Evolutionary conservation across 1,140 invertebrate genomes (phyloP).

Genomic region (Drosophila sp.): DNA sequence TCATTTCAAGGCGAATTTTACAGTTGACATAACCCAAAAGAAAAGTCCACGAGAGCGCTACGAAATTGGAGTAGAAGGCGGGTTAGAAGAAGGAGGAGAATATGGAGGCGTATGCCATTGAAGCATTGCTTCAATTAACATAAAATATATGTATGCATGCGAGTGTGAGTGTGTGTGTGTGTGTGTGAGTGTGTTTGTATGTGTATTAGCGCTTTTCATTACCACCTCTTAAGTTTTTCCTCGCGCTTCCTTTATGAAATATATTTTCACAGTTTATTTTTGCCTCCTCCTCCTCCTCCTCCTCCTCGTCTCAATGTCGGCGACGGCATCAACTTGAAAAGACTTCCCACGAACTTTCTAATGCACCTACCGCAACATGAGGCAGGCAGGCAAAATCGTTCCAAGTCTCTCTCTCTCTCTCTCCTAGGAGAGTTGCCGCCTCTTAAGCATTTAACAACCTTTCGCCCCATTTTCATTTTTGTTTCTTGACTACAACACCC

Average conservation of each 20-base stretch:
- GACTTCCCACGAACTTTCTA: slow-evolving; percentile 81
- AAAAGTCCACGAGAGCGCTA: slow-evolving; percentile 35
- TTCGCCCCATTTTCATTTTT: slow-evolving; percentile 78
- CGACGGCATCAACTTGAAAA: slow-evolving; percentile 49
- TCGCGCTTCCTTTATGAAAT: slow-evolving; percentile 70
- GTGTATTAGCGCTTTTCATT: slow-evolving; percentile 77
- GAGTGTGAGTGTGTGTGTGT: neutral
- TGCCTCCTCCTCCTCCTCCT: neutral
- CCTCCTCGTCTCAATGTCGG: slow-evolving; percentile 13
- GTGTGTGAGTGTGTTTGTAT: slow-evolving; percentile 33
- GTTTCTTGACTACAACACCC: slow-evolving; percentile 33
- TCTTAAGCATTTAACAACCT: slow-evolving; percentile 81
- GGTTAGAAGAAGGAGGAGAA: neutral
- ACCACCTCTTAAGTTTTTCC: slow-evolving; percentile 66
- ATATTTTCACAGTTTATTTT: slow-evolving; percentile 60
- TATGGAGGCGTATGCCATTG: slow-evolving; percentile 56
- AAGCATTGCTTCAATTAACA: slow-evolving; percentile 78
- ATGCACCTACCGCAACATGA: slow-evolving; percentile 50
- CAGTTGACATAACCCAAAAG: slow-evolving; percentile 66
- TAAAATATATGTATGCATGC: slow-evolving; percentile 46
- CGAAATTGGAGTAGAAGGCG: neutral
- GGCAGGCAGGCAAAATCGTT: neutral
- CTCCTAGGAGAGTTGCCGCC: slow-evolving; percentile 54
- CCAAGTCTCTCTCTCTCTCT: neutral
- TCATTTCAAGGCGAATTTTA: slow-evolving; percentile 62